Evolutionary conservation across 2,888 invertebrate genomes (phyloP), one percentile per base, ranked within the genome.

Genomic region (Harmothoe impar): DNA sequence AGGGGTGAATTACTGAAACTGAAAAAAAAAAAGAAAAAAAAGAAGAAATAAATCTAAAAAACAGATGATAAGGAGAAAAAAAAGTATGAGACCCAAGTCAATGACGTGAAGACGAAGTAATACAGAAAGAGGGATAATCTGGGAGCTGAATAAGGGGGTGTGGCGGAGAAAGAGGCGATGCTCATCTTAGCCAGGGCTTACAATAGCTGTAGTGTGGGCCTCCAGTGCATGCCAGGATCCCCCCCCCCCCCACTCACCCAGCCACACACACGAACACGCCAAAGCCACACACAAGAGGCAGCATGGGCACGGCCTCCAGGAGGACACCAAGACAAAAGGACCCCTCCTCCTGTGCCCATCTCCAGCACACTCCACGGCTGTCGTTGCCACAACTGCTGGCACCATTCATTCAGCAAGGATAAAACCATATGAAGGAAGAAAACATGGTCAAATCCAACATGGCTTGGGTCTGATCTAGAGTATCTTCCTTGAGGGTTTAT

Each of bases 31-130:
- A 29, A 77, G 3, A 77, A 77, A 77, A 77, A 31, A 5, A 31
- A 1, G 77, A 15, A 0, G 77, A n/a, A 31, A n/a, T n/a, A n/a
- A n/a, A n/a, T n/a, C n/a, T n/a, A n/a, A 35, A 81, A 43, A 81
- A 33, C 0, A 35, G 23, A 43, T 12, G 35, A 81, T 81, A 35
- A 31, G 33, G 43, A 81, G 33, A 10, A 81, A 81, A 43, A 29
- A 29, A 31, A 77, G 10, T 31, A 20, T 33, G 81, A 72, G 62
- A 62, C n/a, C 23, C 29, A 35, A 33, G 43, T 81, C 81, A 81
- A 81, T 81, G 81, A 81, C 33, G 81, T 35, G 81, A 33, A 81
- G 81, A 81, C 33, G 81, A 43, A 81, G 81, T 81, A 81, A 81
- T 81, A 81, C 81, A 43, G 81, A 81, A n/a, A 29, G 25, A 20